These are phyloP conservation scores for Sebastes trivittatus DNA, from an alignment of 2,797 vertebrate species.

Conservation along the genomic window DNA sequence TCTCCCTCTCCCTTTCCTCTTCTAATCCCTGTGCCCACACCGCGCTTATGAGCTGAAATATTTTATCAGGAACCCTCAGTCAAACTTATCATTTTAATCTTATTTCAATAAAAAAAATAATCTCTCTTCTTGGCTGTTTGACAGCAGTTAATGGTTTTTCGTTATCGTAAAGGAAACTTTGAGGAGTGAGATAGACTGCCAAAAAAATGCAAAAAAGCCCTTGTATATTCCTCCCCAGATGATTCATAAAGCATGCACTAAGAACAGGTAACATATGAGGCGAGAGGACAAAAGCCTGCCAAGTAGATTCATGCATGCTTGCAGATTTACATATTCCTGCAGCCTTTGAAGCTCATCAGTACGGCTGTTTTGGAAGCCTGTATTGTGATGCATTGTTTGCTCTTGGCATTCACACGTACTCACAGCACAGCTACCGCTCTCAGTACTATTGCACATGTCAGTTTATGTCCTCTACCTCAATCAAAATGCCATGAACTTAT, in stretches of 20 bases:
- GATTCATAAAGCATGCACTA: conserved; percentile 80
- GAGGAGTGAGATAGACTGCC: conserved; percentile 81
- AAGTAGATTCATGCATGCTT: conserved; percentile 39
- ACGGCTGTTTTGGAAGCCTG: conserved; percentile 18
- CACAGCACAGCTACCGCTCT: neutral
- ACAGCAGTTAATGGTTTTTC: conserved; percentile 94
- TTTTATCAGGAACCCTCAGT: conserved; percentile 94
- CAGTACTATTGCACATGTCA: neutral
- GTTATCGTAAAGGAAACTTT: conserved; percentile 91
- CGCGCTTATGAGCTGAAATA: conserved; percentile 96
- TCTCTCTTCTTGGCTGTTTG: conserved; percentile 87
- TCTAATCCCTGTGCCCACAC: conserved; percentile 90
- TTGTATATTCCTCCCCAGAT: conserved; percentile 62
- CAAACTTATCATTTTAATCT: conserved; percentile 94
- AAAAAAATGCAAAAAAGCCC: conserved; percentile 80
- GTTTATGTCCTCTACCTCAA: neutral
- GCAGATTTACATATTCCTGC: conserved; percentile 50
- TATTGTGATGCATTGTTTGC: conserved; percentile 44
- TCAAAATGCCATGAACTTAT: conserved; percentile 33
- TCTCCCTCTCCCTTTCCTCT: conserved; percentile 50
- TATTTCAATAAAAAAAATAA: conserved; percentile 98
- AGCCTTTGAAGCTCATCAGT: conserved; percentile 24
- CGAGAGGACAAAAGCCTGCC: conserved; percentile 56
- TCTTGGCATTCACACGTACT: conserved; percentile 4
- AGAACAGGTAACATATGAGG: conserved; percentile 67